phyloP scores from a whole-genome alignment of 2,797 vertebrate species.

The Gymnoscopelus microlampas region DNA sequence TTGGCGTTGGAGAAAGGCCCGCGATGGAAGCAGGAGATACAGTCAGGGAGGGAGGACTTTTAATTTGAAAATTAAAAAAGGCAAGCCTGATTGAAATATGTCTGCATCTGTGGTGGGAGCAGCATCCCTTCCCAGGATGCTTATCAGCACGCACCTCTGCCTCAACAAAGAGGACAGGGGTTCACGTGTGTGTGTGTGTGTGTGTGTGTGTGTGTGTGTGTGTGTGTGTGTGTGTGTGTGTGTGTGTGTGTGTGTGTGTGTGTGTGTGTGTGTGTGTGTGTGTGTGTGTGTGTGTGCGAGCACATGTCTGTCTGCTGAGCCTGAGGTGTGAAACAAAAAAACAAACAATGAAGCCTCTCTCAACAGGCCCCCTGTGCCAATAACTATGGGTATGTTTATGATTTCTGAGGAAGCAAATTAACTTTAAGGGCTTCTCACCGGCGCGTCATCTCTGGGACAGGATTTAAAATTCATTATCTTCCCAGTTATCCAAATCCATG shows the following conservation, averaged over 20 bases:
- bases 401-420: conserved; percentile 73
- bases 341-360: conserved; percentile 58
- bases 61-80: conserved; percentile 88
- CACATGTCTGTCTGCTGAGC: conserved; percentile 56
- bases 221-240: conserved; percentile 44
- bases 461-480: conserved; percentile 83
- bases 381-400: conserved; percentile 75
- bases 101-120: conserved; percentile 72
- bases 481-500: conserved; percentile 76
- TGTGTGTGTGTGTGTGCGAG: conserved; percentile 65
- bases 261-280: background rate
- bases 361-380: conserved; percentile 61
- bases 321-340: conserved; percentile 57
- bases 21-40: conserved; percentile 87
- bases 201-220: conserved; percentile 48
- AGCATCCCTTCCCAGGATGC: conserved; percentile 60
- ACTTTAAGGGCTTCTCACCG: conserved; percentile 74
- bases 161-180: conserved; percentile 15
- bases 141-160: conserved; percentile 58
- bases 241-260: conserved; percentile 47
- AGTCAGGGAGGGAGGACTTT: conserved; percentile 78
- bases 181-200: conserved; percentile 16
- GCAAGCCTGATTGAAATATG: conserved; percentile 85
- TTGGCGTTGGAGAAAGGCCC: conserved; percentile 93
- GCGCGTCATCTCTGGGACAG: conserved; percentile 70